Conservation (phyloP, 2,888 invertebrate species). For the Papilio elwesi region DNA sequence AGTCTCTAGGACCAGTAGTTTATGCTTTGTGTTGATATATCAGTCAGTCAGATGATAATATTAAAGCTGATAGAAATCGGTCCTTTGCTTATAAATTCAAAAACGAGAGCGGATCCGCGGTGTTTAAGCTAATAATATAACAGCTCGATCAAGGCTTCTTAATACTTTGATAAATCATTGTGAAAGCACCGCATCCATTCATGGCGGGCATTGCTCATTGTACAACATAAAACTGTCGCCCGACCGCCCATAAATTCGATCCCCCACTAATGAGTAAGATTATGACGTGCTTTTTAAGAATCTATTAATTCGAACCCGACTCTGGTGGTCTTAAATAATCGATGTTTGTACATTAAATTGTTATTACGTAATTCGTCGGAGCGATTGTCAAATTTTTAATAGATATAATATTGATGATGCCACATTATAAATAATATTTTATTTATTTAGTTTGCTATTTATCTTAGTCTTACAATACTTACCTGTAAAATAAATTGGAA, state of each 20-base stretch:
- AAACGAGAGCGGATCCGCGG: too few relatives aligned
- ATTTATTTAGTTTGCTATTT: neutral
- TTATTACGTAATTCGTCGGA: slow-evolving; percentile 1
- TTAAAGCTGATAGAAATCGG: too few relatives aligned
- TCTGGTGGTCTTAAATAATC: slow-evolving; percentile 59
- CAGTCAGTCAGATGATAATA: too few relatives aligned
- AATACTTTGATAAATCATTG: neutral
- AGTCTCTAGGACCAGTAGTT: too few relatives aligned
- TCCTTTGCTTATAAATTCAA: too few relatives aligned
- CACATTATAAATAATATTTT: neutral
- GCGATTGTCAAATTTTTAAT: slow-evolving; percentile 19
- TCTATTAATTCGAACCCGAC: slow-evolving; percentile 61
- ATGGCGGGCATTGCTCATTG: slow-evolving; percentile 25
- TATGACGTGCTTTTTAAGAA: slow-evolving; percentile 66
- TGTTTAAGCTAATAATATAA: too few relatives aligned
- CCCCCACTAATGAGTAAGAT: slow-evolving; percentile 72
- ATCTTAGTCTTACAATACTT: too few relatives aligned
- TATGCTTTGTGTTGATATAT: too few relatives aligned
- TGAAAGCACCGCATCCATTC: slow-evolving; percentile 46
- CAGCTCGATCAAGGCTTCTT: too few relatives aligned
- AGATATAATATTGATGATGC: neutral
- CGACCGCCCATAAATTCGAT: slow-evolving; percentile 70
- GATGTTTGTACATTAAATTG: slow-evolving; percentile 34
- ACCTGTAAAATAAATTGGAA: too few relatives aligned
- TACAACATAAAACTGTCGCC: slow-evolving; percentile 57